Conservation (phyloP, 1,140 invertebrate genomes). For the Ostrea edulis region DNA sequence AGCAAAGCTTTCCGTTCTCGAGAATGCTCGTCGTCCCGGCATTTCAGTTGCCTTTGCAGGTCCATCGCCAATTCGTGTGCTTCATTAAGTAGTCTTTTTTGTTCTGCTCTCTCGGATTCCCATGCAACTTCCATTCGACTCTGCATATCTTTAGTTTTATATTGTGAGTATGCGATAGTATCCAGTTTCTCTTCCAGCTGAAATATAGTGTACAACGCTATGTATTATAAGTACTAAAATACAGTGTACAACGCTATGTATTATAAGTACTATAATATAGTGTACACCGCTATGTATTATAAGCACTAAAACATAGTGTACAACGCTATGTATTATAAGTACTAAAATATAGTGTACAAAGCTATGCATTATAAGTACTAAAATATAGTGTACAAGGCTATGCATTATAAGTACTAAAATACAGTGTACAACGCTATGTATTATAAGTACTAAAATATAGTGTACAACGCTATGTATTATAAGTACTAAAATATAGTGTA, state of each 20-base stretch:
- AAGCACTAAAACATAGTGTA: slow-evolving; percentile 69
- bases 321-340: neutral
- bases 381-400: neutral
- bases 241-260: neutral
- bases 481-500: slow-evolving; percentile 69
- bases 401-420: slow-evolving; percentile 69
- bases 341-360: slow-evolving; percentile 69
- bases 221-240: neutral
- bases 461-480: neutral
- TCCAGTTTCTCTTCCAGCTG: slow-evolving; percentile 81
- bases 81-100: slow-evolving; percentile 92
- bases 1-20: slow-evolving; percentile 66
- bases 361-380: slow-evolving; percentile 69
- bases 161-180: slow-evolving; percentile 80
- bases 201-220: neutral
- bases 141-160: slow-evolving; percentile 89
- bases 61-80: slow-evolving; percentile 94
- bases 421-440: neutral
- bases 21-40: slow-evolving; percentile 67
- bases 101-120: slow-evolving; percentile 96
- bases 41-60: slow-evolving; percentile 79
- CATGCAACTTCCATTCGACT: slow-evolving; percentile 95
- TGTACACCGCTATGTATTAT: neutral
- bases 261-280: neutral
- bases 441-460: slow-evolving; percentile 69